Percentiles rank a stretch among this genome's conserved stretches.
phyloP scores from a whole-genome alignment of 1,140 invertebrate genomes.

The Saccostrea echinata region DNA sequence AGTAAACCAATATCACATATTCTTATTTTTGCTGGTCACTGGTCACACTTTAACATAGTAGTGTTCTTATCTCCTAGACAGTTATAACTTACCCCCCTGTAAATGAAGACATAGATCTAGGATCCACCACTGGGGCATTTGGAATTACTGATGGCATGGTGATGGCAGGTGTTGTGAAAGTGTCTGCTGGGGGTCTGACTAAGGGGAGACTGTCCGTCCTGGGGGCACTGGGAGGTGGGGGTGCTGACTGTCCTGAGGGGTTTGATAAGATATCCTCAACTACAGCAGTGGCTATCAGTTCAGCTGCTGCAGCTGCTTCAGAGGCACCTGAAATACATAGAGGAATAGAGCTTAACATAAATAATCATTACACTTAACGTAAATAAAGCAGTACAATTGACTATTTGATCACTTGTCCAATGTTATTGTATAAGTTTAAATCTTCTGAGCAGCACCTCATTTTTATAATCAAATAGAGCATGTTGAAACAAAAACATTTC shows the following conservation, averaged over 20 bases:
- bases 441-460: too few relatives aligned
- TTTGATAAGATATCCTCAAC: slow-evolving; percentile 80
- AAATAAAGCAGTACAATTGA: too few relatives aligned
- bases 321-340: slow-evolving; percentile 57
- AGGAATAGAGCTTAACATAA: not conserved
- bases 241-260: slow-evolving; percentile 63
- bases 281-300: slow-evolving; percentile 80
- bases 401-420: too few relatives aligned
- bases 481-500: too few relatives aligned
- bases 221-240: slow-evolving; percentile 10
- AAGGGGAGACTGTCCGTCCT: slow-evolving; percentile 10
- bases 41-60: too few relatives aligned
- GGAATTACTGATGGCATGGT: slow-evolving; percentile 60
- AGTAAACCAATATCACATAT: too few relatives aligned
- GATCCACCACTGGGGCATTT: slow-evolving; percentile 55
- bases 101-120: not conserved
- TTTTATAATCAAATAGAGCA: too few relatives aligned
- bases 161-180: slow-evolving; percentile 60
- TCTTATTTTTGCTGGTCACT: too few relatives aligned
- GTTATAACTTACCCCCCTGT: slow-evolving; percentile 4
- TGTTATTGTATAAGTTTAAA: too few relatives aligned
- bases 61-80: too few relatives aligned
- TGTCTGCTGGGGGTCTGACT: slow-evolving; percentile 49
- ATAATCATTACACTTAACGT: not conserved
- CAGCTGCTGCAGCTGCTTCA: slow-evolving; percentile 72